phyloP scores from a whole-genome alignment of 92 coral and sea anemone species.

The Meandrina meandrites region DNA sequence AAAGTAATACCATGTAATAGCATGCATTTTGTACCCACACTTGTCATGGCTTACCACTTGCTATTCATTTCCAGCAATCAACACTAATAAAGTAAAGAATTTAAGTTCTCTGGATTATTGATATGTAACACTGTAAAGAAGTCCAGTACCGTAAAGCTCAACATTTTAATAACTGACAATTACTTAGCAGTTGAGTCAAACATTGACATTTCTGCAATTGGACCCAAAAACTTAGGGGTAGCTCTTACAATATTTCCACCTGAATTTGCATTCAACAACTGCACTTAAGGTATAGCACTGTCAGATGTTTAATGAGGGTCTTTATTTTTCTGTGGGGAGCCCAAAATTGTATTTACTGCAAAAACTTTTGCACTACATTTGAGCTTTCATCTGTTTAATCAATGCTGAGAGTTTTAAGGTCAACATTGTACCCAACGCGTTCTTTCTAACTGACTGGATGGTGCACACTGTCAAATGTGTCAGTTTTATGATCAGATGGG shows the following conservation, averaged over 20 bases:
- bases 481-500: constrained; percentile 94
- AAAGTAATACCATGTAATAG: too few relatives aligned
- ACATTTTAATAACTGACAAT: not conserved
- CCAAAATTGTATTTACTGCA: not conserved
- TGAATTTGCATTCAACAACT: not conserved
- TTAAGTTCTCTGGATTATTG: too few relatives aligned
- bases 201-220: too few relatives aligned
- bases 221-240: not conserved
- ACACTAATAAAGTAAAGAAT: too few relatives aligned
- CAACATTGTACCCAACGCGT: not conserved
- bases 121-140: not conserved
- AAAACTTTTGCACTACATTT: not conserved
- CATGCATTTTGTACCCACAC: too few relatives aligned
- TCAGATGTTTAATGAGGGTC: not conserved
- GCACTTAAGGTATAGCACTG: not conserved
- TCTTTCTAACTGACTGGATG: constrained; percentile 65
- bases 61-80: too few relatives aligned
- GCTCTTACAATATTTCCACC: not conserved
- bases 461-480: constrained; percentile 77
- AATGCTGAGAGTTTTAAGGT: not conserved
- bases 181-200: not conserved
- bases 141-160: not conserved
- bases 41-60: too few relatives aligned
- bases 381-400: not conserved
- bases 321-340: too few relatives aligned